Evolutionary conservation across 2,888 invertebrate species (phyloP).

Genomic region (Coleophora deauratella): DNA sequence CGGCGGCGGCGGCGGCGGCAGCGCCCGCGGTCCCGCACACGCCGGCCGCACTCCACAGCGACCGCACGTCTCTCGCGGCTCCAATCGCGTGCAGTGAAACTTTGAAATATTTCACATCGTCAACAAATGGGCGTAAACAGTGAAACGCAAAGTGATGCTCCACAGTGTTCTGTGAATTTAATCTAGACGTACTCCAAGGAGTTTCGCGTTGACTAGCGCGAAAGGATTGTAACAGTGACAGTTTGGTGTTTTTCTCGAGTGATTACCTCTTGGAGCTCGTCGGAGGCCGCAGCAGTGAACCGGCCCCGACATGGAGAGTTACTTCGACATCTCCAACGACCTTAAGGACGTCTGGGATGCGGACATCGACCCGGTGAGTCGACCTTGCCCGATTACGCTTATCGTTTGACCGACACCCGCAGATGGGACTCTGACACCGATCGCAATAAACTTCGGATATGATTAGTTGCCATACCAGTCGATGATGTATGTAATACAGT

Average conservation of each 20-base stretch:
- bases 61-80: slow-evolving; percentile 25
- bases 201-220: slow-evolving; percentile 23
- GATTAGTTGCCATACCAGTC: background rate
- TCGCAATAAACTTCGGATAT: background rate
- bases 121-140: slow-evolving; percentile 65
- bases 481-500: background rate
- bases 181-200: slow-evolving; percentile 34
- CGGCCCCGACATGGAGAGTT: slow-evolving; percentile 76
- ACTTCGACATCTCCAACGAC: slow-evolving; percentile 83
- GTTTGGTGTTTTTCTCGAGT: slow-evolving; percentile 44
- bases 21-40: slow-evolving; percentile 41
- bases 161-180: slow-evolving; percentile 46
- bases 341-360: slow-evolving; percentile 88
- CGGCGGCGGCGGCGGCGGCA: slow-evolving; percentile 24
- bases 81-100: slow-evolving; percentile 61
- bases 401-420: slow-evolving; percentile 23
- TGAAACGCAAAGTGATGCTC: slow-evolving; percentile 59
- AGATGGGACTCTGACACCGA: background rate
- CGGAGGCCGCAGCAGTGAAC: slow-evolving; percentile 46
- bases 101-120: slow-evolving; percentile 47
- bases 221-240: slow-evolving; percentile 52
- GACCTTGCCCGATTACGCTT: slow-evolving; percentile 51
- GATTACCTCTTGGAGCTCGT: slow-evolving; percentile 40
- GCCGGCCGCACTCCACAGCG: slow-evolving; percentile 51
- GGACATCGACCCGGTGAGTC: slow-evolving; percentile 87